These are phyloP conservation scores for Austrofundulus limnaeus DNA, from an alignment of 2,113 vertebrate genomes.

Conservation along the genomic window DNA sequence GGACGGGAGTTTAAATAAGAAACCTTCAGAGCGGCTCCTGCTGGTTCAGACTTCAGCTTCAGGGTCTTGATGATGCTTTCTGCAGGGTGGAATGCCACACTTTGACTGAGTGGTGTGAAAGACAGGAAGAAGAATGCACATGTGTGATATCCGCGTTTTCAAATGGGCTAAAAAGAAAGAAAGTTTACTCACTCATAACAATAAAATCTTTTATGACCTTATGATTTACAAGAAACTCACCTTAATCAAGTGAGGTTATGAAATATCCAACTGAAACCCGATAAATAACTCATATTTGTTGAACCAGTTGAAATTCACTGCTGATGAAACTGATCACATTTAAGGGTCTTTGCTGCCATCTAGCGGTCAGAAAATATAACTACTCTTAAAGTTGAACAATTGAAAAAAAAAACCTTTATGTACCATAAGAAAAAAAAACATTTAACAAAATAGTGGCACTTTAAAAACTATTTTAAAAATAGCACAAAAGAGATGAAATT, in stretches of 20 bases:
- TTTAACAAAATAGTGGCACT: no score
- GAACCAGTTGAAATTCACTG: neutral
- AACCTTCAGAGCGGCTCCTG: no score
- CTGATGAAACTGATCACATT: neutral
- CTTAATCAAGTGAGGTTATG: neutral
- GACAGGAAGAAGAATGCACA: conserved; percentile 57
- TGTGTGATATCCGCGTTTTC: conserved; percentile 44
- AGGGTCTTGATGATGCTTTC: no score
- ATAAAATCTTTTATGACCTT: no score
- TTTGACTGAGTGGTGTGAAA: conserved; percentile 12
- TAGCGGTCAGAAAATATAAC: conserved; percentile 22
- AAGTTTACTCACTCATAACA: no score
- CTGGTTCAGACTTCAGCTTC: no score
- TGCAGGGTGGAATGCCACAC: neutral
- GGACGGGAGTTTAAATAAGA: no score
- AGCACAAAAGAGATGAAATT: no score
- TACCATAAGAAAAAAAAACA: no score
- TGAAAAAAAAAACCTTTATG: no score
- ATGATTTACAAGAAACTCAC: neutral
- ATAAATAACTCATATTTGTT: neutral
- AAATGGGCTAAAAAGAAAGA: neutral
- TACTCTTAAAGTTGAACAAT: neutral
- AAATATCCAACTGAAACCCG: neutral
- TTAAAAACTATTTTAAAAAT: no score
- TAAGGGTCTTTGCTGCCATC: conserved; percentile 52